A percentile compares a stretch with the other conserved stretches of the same genome.
These are phyloP conservation scores for Bubo bubo DNA, from an alignment of 2,113 vertebrate species.

Conservation along the genomic window DNA sequence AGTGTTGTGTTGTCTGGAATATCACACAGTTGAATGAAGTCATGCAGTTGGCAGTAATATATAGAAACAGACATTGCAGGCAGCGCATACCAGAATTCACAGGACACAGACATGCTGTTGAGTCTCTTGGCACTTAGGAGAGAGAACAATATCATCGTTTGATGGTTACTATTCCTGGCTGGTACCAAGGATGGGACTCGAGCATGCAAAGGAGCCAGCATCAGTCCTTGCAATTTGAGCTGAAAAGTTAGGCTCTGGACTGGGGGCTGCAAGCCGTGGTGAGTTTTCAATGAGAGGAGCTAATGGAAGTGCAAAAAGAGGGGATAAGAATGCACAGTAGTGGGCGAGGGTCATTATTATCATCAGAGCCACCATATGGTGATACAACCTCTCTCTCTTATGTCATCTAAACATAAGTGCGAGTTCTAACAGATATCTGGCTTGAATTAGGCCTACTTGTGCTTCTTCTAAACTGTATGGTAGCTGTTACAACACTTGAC, in stretches of 20 bases:
- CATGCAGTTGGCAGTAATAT: neutral
- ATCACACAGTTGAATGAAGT: neutral
- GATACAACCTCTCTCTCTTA: neutral
- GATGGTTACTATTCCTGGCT: slow-evolving; percentile 5
- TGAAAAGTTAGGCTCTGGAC: neutral
- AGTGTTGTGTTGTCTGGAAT: neutral
- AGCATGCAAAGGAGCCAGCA: neutral
- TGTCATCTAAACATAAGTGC: neutral
- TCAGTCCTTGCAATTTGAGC: neutral
- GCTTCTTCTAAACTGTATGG: neutral
- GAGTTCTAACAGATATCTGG: neutral
- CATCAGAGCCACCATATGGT: neutral
- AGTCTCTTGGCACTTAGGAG: neutral
- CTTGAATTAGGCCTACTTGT: neutral
- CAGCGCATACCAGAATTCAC: neutral
- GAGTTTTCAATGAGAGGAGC: neutral
- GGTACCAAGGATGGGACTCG: neutral
- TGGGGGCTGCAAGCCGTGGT: neutral
- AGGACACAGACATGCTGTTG: neutral
- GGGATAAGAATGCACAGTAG: neutral
- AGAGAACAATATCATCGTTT: neutral
- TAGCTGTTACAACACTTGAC: neutral
- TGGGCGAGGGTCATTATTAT: neutral
- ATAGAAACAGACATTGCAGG: neutral
- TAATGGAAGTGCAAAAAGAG: neutral